Evolutionary conservation across 2,797 vertebrate species (phyloP), one percentile per base, ranked within the genome.

Genomic region (Coendou prehensilis): DNA sequence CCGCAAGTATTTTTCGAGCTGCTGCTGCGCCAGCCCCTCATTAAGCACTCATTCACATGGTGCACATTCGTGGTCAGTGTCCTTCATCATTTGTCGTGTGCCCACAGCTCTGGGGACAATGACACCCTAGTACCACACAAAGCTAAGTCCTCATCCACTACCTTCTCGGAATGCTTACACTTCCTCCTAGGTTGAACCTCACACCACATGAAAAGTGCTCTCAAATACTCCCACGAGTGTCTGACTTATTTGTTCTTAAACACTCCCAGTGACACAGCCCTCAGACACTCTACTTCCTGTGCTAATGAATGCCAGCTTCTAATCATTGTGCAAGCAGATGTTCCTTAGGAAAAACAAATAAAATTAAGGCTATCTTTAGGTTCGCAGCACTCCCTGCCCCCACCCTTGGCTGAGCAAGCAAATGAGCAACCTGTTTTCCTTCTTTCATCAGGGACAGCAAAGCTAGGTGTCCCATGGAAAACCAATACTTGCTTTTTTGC

Each of bases 301-400:
- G 97, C 78, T 97, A 97, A 97, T 97, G 92, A 97, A 96, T 64
- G 80, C 93, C 95, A 95, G 89, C 61, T 93, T 92, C 92, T 97
- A 95, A 97, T 97, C 92, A 93, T 76, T 94, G 64, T 88, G 89
- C n/a, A 57, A 97, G 92, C 97, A 98, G 96, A 97, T 97, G 96
- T 96, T 96, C 76, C 95, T 95, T 89, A 93, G 94, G 95, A 96
- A 96, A 97, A 97, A 95, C 90, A 97, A 97, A 97, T 89, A 95
- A 93, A 97, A 97, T 97, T 89, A 97, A 56, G 78, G 87, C 95
- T 97, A 96, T 96, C 95, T 98, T 97, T 97, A 96, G 98, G 94
- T 97, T 95, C 87, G 76, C 92, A 95, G 97, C 96, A 98, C 97
- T 80, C 56, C 84, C 79, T 73, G 57, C 95, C 76, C 37, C 69